Evolutionary conservation across 2,888 invertebrate species (phyloP), one percentile per base, ranked within the genome.

Genomic region (Pimpla rufipes): DNA sequence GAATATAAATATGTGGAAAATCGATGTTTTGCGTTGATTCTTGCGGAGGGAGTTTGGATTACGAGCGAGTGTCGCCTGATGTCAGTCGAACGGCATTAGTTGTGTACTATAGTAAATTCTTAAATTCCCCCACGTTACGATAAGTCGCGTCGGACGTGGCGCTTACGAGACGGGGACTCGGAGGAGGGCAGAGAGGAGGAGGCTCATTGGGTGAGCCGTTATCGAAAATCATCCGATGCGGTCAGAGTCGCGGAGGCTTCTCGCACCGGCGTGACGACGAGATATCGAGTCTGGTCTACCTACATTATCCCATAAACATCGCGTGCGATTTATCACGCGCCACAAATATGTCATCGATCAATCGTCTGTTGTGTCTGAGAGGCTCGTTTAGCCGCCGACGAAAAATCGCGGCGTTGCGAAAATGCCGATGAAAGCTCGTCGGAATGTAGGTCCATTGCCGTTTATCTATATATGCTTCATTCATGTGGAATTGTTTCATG

Each of bases 161-260:
- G 40, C n/a, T 57, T 42, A 47, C 18, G 64, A 50, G 29, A 4
- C 23, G 18, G 8, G 7, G 0, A 59, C 16, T 13, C 2, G 37
- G 23, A 68, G 57, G n/a, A 37, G 35, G 67, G 45, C 45, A 67
- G 5, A 29, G 29, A 29, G 16, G 23, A 21, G 10, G 29, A 10
- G 11, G 18, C 35, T 83, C 62, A 86, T 83, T 85, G 87, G 84
- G 23, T 37, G 47, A 71, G 78, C 21, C 35, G 64, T 79, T 86
- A 88, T 87, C 88, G 59, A 80, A 73, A 81, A 85, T 86, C 87
- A 74, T 87, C 75, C 84, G 88, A 86, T 85, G 79, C 74, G 85
- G 82, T 77, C 85, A 75, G 80, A 79, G 83, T 85, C 71, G 59
- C 21, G 1, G 21, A 35, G 21, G 23, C 45, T 59, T 42, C 5